Conservation (phyloP, 2,888 invertebrate species). For the Rosalia funebris region DNA sequence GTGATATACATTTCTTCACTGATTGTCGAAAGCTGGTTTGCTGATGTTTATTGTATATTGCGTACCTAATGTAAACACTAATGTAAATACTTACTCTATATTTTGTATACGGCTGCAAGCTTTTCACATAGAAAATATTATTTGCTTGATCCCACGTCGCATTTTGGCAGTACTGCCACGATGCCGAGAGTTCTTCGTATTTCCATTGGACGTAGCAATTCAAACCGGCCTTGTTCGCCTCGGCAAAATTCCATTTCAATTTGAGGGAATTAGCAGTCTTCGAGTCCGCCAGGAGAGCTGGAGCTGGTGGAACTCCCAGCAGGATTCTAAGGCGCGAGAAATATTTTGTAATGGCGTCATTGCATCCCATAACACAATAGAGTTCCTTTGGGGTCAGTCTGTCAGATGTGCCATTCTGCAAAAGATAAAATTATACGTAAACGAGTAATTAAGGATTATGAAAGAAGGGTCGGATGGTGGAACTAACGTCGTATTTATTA, state of each 20-base stretch:
- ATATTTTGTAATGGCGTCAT: slow-evolving; percentile 80
- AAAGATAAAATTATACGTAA: too few species aligned
- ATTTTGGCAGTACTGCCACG: slow-evolving; percentile 86
- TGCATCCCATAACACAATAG: slow-evolving; percentile 85
- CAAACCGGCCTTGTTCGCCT: slow-evolving; percentile 67
- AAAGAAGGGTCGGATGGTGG: too few species aligned
- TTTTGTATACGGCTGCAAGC: slow-evolving; percentile 87
- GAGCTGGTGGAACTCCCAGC: slow-evolving; percentile 77
- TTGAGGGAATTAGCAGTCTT: slow-evolving; percentile 80
- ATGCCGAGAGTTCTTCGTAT: slow-evolving; percentile 74
- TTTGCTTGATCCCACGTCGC: slow-evolving; percentile 71
- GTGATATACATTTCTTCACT: too few species aligned
- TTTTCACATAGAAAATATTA: slow-evolving; percentile 75
- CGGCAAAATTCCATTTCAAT: slow-evolving; percentile 78
- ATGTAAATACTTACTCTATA: slow-evolving; percentile 79
- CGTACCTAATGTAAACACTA: too few species aligned
- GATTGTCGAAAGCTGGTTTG: too few species aligned
- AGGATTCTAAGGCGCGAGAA: slow-evolving; percentile 74
- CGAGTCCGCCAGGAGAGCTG: slow-evolving; percentile 81
- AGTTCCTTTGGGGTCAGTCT: slow-evolving; percentile 75
- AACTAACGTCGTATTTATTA: too few species aligned
- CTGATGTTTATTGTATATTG: too few species aligned
- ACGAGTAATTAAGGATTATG: too few species aligned
- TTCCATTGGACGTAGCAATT: slow-evolving; percentile 80
- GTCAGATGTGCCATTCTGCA: slow-evolving; percentile 76